phyloP scores from a whole-genome alignment of 2,888 invertebrate genomes.

The Monoplex corrugatus region DNA sequence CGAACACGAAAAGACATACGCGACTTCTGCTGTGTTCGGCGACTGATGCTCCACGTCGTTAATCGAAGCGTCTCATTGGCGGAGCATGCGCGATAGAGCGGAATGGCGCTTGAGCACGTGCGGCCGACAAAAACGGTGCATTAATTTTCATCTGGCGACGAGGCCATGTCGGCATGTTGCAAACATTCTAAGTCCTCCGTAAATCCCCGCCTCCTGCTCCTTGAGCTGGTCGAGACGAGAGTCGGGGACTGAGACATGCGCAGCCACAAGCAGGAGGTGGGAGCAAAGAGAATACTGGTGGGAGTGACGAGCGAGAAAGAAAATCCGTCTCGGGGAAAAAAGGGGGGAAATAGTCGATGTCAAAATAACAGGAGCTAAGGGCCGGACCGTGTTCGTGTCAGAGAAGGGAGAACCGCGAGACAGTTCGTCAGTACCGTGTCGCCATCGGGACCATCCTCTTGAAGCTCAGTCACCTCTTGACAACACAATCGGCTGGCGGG shows the following conservation, averaged over 20 bases:
- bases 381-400: not conserved
- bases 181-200: conserved; percentile 51
- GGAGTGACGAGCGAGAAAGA: not conserved
- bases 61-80: conserved; percentile 38
- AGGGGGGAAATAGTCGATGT: not conserved
- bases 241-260: conserved; percentile 40
- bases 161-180: conserved; percentile 53
- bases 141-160: conserved; percentile 52
- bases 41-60: conserved; percentile 24
- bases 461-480: not conserved
- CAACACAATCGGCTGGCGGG: not conserved
- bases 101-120: conserved; percentile 40
- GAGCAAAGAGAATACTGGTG: not conserved
- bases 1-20: conserved; percentile 18
- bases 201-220: conserved; percentile 44
- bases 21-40: conserved; percentile 21
- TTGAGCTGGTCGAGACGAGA: not conserved
- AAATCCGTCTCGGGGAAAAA: no score
- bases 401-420: not conserved
- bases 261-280: not conserved
- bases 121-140: conserved; percentile 49
- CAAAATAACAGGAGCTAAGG: not conserved
- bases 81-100: conserved; percentile 31
- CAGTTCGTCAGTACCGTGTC: no score
- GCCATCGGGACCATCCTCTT: not conserved